Evolutionary conservation across 1,140 invertebrate species (phyloP).

Genomic region (Drosophila pseudoananassae): DNA sequence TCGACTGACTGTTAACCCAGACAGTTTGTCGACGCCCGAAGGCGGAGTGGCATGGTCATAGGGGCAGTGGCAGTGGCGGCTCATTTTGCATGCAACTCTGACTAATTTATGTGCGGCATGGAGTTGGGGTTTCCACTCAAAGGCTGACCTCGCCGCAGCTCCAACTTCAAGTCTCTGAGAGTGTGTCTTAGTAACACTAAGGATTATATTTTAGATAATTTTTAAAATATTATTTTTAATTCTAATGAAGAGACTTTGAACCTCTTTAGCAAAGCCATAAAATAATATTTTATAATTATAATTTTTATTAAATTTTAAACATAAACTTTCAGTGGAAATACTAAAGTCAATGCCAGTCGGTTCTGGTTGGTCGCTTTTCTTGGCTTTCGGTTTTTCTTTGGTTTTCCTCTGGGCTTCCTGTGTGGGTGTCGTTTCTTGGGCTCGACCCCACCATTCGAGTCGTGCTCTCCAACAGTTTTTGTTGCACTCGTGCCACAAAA

Average conservation of each 20-base stretch:
- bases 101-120: slow-evolving; percentile 57
- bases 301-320: not conserved
- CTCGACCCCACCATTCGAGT: slow-evolving; percentile 42
- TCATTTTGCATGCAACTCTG: slow-evolving; percentile 69
- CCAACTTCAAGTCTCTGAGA: slow-evolving; percentile 29
- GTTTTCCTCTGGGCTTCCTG: slow-evolving; percentile 58
- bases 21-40: slow-evolving; percentile 69
- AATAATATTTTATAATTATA: no score
- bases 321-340: not conserved
- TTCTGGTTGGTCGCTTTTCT: slow-evolving; percentile 72
- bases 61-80: slow-evolving; percentile 33
- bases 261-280: no score
- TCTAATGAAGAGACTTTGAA: no score
- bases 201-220: not conserved
- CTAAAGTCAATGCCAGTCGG: slow-evolving; percentile 52
- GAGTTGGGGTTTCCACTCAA: slow-evolving; percentile 32
- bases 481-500: slow-evolving; percentile 60
- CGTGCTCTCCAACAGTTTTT: slow-evolving; percentile 68
- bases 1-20: slow-evolving; percentile 64
- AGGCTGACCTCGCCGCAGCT: slow-evolving; percentile 45
- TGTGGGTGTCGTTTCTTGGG: slow-evolving; percentile 72
- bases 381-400: slow-evolving; percentile 59
- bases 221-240: no score
- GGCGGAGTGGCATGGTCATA: slow-evolving; percentile 3
- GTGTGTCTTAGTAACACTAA: not conserved